Evolutionary conservation across 2,888 invertebrate genomes (phyloP).

Genomic region (Ptychoptera contaminata): DNA sequence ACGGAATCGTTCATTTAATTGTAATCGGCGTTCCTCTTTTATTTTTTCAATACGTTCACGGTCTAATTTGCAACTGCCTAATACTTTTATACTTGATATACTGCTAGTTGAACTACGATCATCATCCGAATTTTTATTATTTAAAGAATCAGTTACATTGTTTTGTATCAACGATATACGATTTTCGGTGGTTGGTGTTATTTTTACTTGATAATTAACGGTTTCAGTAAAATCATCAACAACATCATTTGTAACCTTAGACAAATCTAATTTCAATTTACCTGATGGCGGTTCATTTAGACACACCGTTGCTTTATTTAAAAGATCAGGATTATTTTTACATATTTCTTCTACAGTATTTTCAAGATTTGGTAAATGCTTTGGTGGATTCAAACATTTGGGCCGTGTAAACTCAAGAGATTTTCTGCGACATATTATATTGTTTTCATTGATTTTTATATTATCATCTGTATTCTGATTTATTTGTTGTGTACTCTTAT

Average conservation of each 20-base stretch:
- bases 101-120: slow-evolving; percentile 18
- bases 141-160: slow-evolving; percentile 16
- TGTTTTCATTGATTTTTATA: slow-evolving; percentile 4
- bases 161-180: slow-evolving; percentile 42
- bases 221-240: slow-evolving; percentile 11
- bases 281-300: neutral
- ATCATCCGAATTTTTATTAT: slow-evolving; percentile 14
- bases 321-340: slow-evolving; percentile 1
- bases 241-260: neutral
- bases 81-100: slow-evolving; percentile 21
- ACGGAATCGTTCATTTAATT: slow-evolving; percentile 71
- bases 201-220: slow-evolving; percentile 21
- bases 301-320: no score
- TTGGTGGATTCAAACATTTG: slow-evolving; percentile 39
- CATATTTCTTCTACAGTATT: slow-evolving; percentile 9
- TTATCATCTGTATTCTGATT: slow-evolving; percentile 18
- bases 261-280: slow-evolving; percentile 15
- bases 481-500: slow-evolving; percentile 23
- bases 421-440: slow-evolving; percentile 32
- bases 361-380: slow-evolving; percentile 25
- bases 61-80: slow-evolving; percentile 43
- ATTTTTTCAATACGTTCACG: slow-evolving; percentile 78
- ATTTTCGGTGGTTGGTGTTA: slow-evolving; percentile 44
- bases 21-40: slow-evolving; percentile 76
- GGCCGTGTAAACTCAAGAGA: slow-evolving; percentile 44